A percentile compares a stretch with the other conserved stretches of the same genome.
phyloP scores from a whole-genome alignment of 2,888 invertebrate species.

The Ryuthela nishihirai region DNA sequence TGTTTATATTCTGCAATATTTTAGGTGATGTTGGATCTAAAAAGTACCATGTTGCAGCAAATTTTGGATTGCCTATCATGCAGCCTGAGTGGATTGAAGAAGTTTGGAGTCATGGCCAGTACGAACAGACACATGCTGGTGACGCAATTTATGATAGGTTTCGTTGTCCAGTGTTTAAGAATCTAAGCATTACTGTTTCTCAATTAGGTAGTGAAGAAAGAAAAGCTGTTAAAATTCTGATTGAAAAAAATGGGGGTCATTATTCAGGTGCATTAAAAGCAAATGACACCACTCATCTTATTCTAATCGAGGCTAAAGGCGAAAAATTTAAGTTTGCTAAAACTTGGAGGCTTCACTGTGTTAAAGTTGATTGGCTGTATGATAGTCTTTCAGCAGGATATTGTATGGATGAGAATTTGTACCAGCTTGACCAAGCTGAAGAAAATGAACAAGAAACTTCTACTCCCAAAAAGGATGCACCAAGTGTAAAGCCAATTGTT shows the following conservation, averaged over 20 bases:
- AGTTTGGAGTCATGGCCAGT: slow-evolving; percentile 71
- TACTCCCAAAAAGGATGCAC: slow-evolving; percentile 29
- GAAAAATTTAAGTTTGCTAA: slow-evolving; percentile 66
- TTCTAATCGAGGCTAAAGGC: slow-evolving; percentile 56
- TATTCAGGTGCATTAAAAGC: slow-evolving; percentile 57
- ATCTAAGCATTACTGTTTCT: slow-evolving; percentile 72
- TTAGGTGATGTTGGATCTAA: slow-evolving; percentile 49
- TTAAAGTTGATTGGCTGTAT: slow-evolving; percentile 71
- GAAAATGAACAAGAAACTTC: slow-evolving; percentile 12
- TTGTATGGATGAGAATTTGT: slow-evolving; percentile 47
- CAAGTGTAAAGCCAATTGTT: slow-evolving; percentile 18
- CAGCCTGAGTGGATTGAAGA: slow-evolving; percentile 71
- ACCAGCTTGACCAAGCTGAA: slow-evolving; percentile 33
- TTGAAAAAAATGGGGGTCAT: slow-evolving; percentile 68
- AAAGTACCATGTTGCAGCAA: slow-evolving; percentile 60
- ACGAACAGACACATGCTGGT: slow-evolving; percentile 60
- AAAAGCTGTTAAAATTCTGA: slow-evolving; percentile 61
- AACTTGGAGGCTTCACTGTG: slow-evolving; percentile 62
- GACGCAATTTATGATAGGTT: slow-evolving; percentile 62
- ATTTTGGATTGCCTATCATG: slow-evolving; percentile 68
- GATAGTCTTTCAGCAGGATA: slow-evolving; percentile 71
- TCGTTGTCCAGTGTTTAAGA: slow-evolving; percentile 69
- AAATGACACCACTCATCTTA: slow-evolving; percentile 56
- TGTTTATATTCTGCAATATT: background rate
- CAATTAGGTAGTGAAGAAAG: slow-evolving; percentile 65